A percentile compares a stretch with the other conserved stretches of the same genome.
Conservation (phyloP, 2,797 vertebrate genomes). For the Eutrigla gurnardus region DNA sequence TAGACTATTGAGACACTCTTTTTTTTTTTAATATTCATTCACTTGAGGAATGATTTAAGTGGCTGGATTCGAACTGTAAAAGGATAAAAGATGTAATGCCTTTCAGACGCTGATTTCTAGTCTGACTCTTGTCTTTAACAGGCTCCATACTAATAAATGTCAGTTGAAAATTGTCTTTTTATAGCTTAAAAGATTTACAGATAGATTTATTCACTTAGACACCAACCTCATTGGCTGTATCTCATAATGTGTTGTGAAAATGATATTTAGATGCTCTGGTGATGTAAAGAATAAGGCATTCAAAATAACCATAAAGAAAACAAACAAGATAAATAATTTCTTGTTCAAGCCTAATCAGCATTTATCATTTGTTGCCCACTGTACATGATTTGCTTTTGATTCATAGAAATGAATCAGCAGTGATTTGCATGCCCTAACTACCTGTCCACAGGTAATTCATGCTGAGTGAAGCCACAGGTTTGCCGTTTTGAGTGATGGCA, state of each 20-base stretch:
- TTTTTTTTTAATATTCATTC: conserved; percentile 39
- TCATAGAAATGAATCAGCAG: conserved; percentile 40
- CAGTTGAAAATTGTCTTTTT: conserved; percentile 12
- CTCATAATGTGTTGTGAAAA: conserved; percentile 21
- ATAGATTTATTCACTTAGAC: conserved; percentile 25
- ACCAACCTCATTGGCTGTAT: not conserved
- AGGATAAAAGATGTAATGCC: conserved; percentile 25
- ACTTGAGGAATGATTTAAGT: conserved; percentile 38
- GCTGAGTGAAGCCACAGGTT: conserved; percentile 50
- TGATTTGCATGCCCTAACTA: conserved; percentile 64
- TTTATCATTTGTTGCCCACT: conserved; percentile 37
- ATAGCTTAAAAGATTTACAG: conserved; percentile 20
- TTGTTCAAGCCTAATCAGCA: conserved; percentile 43
- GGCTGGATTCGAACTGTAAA: conserved; percentile 34
- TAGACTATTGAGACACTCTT: conserved; percentile 44
- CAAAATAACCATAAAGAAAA: conserved; percentile 31
- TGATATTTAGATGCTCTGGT: conserved; percentile 37
- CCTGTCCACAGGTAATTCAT: conserved; percentile 52
- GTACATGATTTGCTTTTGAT: conserved; percentile 42
- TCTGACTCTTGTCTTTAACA: conserved; percentile 18
- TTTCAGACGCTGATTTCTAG: conserved; percentile 18
- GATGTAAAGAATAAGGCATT: conserved; percentile 30
- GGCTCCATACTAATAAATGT: not conserved
- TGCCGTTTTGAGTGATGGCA: conserved; percentile 61
- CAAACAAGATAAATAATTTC: conserved; percentile 34